Conservation (phyloP, 2,113 vertebrate genomes). For the Neodon shergylaensis region DNA sequence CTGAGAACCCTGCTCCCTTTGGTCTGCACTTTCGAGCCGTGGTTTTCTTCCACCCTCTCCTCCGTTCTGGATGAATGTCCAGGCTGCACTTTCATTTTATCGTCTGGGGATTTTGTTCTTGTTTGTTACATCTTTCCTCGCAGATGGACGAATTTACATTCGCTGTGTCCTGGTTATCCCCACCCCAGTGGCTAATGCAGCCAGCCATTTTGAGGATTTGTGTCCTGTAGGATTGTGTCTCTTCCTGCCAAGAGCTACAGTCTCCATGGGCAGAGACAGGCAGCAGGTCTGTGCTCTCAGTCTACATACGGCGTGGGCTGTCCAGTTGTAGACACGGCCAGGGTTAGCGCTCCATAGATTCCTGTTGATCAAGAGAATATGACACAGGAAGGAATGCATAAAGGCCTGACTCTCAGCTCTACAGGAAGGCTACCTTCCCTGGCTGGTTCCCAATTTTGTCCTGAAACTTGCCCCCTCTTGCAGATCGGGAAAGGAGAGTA, state of each 20-base stretch:
- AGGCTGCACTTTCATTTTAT: not conserved
- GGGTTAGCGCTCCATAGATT: not conserved
- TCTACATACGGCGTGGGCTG: accelerated
- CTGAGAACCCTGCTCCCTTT: accelerated
- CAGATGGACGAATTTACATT: not conserved
- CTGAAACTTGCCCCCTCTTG: not conserved
- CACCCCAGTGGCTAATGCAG: not conserved
- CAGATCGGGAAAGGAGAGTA: not conserved
- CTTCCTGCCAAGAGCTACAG: accelerated
- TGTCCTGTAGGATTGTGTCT: accelerated
- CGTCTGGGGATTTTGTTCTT: not conserved
- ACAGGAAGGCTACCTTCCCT: too few relatives aligned
- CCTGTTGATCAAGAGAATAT: not conserved
- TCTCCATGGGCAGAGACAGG: accelerated
- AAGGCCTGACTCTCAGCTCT: not conserved
- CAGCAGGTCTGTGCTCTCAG: not conserved
- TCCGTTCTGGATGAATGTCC: not conserved
- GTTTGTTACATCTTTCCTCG: not conserved
- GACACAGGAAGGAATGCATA: not conserved
- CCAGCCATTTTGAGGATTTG: not conserved
- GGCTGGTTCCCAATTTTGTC: not conserved
- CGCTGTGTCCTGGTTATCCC: not conserved
- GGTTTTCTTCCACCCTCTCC: too few relatives aligned
- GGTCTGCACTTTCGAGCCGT: accelerated
- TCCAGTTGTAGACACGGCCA: accelerated